A percentile compares a stretch with the other conserved stretches of the same genome.
Conservation (phyloP, 2,888 invertebrate genomes). For the Anagyrus pseudococci region DNA sequence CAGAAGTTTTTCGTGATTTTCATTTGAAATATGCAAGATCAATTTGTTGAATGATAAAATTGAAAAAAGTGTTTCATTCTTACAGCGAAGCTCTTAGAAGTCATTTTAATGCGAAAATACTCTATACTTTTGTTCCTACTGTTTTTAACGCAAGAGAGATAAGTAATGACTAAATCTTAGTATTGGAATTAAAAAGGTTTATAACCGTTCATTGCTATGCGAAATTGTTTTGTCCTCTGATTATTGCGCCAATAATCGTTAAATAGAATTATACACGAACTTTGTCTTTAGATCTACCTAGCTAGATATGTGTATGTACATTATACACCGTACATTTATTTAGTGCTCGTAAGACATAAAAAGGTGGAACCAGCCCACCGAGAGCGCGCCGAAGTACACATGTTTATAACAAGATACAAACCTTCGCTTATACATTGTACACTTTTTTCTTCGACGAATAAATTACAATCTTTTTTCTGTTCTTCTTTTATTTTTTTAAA, state of each 20-base stretch:
- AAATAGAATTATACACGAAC: constrained; percentile 15
- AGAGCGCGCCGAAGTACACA: constrained; percentile 31
- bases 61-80: not conserved
- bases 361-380: constrained; percentile 39
- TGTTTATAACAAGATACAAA: too few species aligned
- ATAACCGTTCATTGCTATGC: constrained; percentile 25
- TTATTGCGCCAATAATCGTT: constrained; percentile 2
- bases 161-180: constrained; percentile 17
- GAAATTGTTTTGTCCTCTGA: constrained; percentile 8
- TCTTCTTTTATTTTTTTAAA: too few species aligned
- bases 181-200: constrained; percentile 8
- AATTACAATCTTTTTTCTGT: too few species aligned
- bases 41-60: not conserved
- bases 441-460: too few species aligned
- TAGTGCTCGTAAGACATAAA: constrained; percentile 28
- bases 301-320: constrained; percentile 29
- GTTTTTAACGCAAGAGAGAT: constrained; percentile 32
- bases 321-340: constrained; percentile 28
- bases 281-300: constrained; percentile 29
- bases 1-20: too few species aligned
- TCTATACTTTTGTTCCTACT: not conserved
- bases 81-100: too few species aligned
- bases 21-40: too few species aligned
- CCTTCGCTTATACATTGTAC: too few species aligned
- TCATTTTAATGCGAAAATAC: not conserved